Conservation (phyloP, 2,888 invertebrate species). For the Xestia xanthographa region DNA sequence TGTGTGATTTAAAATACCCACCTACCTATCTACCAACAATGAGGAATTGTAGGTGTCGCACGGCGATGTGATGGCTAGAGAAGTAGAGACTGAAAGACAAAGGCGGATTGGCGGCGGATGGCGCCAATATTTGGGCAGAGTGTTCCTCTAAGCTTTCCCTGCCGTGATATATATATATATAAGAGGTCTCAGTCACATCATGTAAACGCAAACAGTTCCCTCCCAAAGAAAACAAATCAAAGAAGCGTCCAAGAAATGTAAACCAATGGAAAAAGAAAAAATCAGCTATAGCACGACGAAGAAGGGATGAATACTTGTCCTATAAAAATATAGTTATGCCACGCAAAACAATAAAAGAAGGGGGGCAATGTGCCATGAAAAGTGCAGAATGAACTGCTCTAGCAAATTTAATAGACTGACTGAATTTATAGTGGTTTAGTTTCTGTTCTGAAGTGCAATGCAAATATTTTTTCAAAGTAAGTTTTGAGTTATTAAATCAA, state of each 20-base stretch:
- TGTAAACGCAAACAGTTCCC: conserved; percentile 37
- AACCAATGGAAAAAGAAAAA: conserved; percentile 46
- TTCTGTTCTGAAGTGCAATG: too few species aligned
- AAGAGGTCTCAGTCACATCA: conserved; percentile 33
- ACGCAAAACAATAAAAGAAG: conserved; percentile 41
- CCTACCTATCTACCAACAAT: too few species aligned
- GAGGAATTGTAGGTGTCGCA: too few species aligned
- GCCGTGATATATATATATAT: too few species aligned
- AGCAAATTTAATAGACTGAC: conserved; percentile 37
- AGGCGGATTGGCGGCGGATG: too few species aligned
- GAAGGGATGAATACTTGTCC: conserved; percentile 43
- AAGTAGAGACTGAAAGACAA: too few species aligned
- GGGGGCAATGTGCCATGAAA: conserved; percentile 43
- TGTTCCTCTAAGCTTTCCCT: too few species aligned
- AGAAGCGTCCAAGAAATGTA: conserved; percentile 49
- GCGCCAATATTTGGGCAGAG: too few species aligned
- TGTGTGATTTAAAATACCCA: too few species aligned
- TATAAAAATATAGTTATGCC: conserved; percentile 43
- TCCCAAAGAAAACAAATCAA: conserved; percentile 46
- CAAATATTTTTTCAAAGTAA: conserved; percentile 30
- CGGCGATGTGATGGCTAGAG: too few species aligned
- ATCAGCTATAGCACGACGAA: conserved; percentile 40
- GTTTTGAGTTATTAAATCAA: too few species aligned
- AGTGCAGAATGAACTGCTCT: conserved; percentile 37
- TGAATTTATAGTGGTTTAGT: too few species aligned